Base-by-base conservation (phyloP, 30 jellyfish, hydroid and myxozoan species). In the Morbakka virulenta region DNA sequence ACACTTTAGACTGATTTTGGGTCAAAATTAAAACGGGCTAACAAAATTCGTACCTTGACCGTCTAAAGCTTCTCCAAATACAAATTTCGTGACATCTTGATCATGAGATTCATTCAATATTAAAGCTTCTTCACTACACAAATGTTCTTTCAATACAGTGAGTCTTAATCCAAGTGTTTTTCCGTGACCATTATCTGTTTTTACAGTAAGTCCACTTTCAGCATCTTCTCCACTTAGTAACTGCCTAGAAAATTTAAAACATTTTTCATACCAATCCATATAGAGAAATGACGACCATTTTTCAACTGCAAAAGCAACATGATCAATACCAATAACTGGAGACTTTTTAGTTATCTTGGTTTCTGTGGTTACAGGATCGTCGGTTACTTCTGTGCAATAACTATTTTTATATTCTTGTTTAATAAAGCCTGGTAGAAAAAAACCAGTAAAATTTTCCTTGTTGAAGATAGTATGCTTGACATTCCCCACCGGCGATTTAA, bases 401-500 rank as follows among this genome's bases (percentile, higher is more conserved):
- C 27, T 72, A 2, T 29, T 29, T 12, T 31, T 30, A 3, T 51
- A 73, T 2, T n/a, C n/a, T n/a, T n/a, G n/a, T n/a, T n/a, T n/a
- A n/a, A 61, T 67, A 83, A 83, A 91, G 21, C 81, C 64, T 4
- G 98, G 98, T 52, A 91, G 50, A 65, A 83, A 91, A 32, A 21
- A 50, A 2, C 98, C 96, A 49, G n/a, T 25, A 41, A 28, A 83
- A 11, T 77, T 77, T 2, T 72, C 30, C 79, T 83, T 91, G 0
- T 91, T 72, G 4, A 83, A 2, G 3, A 91, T 20, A 0, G 96
- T 78, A 70, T 91, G 98, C 29, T 67, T 64, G 25, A 91, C 13
- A 28, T 78, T 77, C 32, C 98, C 98, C 26, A 91, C 50, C 0
- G 98, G 96, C 21, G 98, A 83, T 57, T 47, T 85, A 23, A 91